phyloP scores from a whole-genome alignment of 2,888 invertebrate genomes.

The Drosophila peninsularis region DNA sequence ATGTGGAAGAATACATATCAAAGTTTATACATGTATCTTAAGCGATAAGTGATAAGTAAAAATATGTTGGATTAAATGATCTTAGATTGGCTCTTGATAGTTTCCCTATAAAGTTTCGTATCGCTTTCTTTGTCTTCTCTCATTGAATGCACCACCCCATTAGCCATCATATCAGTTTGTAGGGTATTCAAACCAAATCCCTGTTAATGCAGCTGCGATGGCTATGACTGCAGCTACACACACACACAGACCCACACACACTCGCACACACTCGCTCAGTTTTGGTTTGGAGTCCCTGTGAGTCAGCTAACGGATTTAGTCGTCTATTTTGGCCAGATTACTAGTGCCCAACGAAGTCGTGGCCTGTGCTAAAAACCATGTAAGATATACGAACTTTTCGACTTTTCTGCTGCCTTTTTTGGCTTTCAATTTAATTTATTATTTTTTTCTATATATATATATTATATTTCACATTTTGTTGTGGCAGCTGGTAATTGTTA shows the following conservation, averaged over 20 bases:
- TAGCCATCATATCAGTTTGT: neutral
- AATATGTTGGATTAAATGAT: too few species aligned
- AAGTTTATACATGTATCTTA: too few species aligned
- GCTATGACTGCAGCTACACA: constrained; percentile 37
- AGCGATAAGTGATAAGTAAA: too few species aligned
- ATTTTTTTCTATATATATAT: neutral
- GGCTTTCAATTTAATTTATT: constrained; percentile 4
- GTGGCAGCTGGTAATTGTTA: constrained; percentile 71
- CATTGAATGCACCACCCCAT: neutral
- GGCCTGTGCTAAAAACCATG: constrained; percentile 47
- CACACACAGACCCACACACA: constrained; percentile 23
- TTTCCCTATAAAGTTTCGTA: neutral
- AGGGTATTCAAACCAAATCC: constrained; percentile 56
- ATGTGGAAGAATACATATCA: neutral
- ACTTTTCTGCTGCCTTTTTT: constrained; percentile 4
- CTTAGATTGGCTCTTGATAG: neutral
- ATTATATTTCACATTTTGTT: constrained; percentile 17
- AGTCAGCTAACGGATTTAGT: constrained; percentile 60
- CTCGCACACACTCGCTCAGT: neutral
- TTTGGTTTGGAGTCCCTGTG: constrained; percentile 24
- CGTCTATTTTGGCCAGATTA: constrained; percentile 69
- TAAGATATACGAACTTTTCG: constrained; percentile 33
- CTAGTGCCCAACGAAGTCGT: constrained; percentile 42
- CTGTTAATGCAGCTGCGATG: constrained; percentile 68
- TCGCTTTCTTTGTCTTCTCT: too few species aligned